A percentile compares a stretch with the other conserved stretches of the same genome.
These are phyloP conservation scores for Lepisosteus oculatus DNA, from an alignment of 2,113 vertebrate genomes.

Conservation along the genomic window DNA sequence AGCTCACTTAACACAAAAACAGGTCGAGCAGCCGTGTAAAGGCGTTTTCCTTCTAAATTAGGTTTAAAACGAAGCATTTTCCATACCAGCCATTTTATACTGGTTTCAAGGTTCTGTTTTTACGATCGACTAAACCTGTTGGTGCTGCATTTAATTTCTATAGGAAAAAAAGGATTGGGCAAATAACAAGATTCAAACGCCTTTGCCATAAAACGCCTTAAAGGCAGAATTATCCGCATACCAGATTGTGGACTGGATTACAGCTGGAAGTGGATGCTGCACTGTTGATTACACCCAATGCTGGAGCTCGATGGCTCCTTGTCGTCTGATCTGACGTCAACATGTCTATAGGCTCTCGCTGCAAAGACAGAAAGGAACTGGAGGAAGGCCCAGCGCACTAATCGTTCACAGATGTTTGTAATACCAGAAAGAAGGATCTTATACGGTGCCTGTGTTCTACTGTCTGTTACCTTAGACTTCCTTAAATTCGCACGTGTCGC, in stretches of 20 bases:
- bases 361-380: slow-evolving; percentile 55
- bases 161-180: background rate
- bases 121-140: no score
- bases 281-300: slow-evolving; percentile 67
- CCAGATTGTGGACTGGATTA: slow-evolving; percentile 54
- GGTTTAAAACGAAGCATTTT: no score
- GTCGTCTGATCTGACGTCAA: slow-evolving; percentile 83
- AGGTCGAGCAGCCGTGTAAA: no score
- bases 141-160: background rate
- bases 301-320: slow-evolving; percentile 71
- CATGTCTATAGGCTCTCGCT: slow-evolving; percentile 62
- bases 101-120: no score
- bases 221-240: slow-evolving; percentile 11
- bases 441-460: slow-evolving; percentile 57
- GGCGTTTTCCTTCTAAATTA: no score
- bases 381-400: slow-evolving; percentile 67
- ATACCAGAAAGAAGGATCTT: slow-evolving; percentile 68
- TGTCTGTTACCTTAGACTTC: slow-evolving; percentile 29
- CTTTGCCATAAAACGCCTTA: background rate
- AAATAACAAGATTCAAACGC: background rate
- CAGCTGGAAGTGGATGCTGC: slow-evolving; percentile 50
- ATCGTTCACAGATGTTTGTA: slow-evolving; percentile 84
- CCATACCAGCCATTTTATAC: no score
- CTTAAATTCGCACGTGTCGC: background rate
- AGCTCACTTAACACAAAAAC: no score